Conservation (phyloP, 2,113 vertebrate genomes). For the Motacilla alba region DNA sequence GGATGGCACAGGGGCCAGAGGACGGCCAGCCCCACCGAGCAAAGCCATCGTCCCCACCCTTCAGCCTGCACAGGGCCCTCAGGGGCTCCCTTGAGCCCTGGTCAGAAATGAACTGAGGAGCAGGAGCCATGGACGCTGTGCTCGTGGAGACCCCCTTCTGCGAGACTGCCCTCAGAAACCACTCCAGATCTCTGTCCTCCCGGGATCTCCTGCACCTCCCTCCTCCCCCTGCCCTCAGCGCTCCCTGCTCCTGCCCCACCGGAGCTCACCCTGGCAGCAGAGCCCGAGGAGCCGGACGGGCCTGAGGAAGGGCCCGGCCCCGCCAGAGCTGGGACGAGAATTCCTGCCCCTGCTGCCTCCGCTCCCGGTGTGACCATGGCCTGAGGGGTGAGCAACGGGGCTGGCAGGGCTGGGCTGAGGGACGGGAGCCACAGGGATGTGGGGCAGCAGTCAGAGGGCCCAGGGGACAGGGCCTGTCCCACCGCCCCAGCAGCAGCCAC, state of each 20-base stretch:
- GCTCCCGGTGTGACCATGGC: not conserved
- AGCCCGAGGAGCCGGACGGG: not conserved
- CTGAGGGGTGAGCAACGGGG: not conserved
- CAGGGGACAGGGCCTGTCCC: not conserved
- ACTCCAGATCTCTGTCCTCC: no score
- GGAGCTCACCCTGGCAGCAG: not conserved
- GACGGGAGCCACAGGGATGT: not conserved
- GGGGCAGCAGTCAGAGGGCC: not conserved
- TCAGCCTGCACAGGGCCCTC: not conserved
- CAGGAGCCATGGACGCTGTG: not conserved
- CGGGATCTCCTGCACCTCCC: not conserved
- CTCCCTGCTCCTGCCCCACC: not conserved
- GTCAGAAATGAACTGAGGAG: not conserved
- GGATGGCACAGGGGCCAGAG: not conserved
- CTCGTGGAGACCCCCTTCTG: not conserved
- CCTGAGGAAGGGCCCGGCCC: not conserved
- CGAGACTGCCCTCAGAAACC: not conserved
- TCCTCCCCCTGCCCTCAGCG: not conserved
- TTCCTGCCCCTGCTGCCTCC: not conserved
- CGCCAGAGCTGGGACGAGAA: not conserved
- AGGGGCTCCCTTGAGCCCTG: not conserved
- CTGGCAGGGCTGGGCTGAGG: not conserved
- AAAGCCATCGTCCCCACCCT: rapidly evolving
- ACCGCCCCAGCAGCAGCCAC: not conserved
- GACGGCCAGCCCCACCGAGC: not conserved